These are phyloP conservation scores for Gallinago stenura DNA, from an alignment of 2,797 vertebrate species.

Conservation along the genomic window DNA sequence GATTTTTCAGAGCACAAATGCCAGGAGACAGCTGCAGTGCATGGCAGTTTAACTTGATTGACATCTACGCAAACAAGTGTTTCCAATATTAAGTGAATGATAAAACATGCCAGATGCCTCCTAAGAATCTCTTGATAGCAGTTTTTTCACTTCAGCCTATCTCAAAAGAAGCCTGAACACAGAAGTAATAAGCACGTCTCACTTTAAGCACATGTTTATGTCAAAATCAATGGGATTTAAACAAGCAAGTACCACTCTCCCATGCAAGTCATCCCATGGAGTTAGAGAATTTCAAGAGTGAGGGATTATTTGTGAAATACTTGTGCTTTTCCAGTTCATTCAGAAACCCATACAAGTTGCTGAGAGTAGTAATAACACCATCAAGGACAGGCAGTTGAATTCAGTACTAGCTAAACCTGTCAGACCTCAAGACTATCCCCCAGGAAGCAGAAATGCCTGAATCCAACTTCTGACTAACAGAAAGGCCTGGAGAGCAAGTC, in stretches of 20 bases:
- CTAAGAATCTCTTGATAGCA: not conserved
- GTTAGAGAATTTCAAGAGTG: not conserved
- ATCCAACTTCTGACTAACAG: not conserved
- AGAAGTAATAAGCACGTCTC: not conserved
- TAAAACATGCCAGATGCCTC: not conserved
- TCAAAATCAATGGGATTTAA: not conserved
- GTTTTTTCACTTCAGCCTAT: not conserved
- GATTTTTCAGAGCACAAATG: not conserved
- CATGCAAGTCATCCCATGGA: not conserved
- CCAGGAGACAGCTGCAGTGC: not conserved
- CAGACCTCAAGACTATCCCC: not conserved
- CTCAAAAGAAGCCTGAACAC: not conserved
- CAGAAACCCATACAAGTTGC: not conserved
- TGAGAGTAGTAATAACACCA: not conserved
- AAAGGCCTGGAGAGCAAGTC: not conserved
- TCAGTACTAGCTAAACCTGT: conserved; percentile 19
- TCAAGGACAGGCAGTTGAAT: not conserved
- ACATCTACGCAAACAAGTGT: not conserved
- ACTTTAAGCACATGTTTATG: not conserved
- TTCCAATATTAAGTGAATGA: not conserved
- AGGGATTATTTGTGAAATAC: not conserved
- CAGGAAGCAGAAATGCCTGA: not conserved
- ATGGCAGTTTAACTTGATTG: not conserved
- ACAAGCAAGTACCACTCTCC: not conserved
- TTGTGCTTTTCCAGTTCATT: not conserved